Evolutionary conservation across 2,797 vertebrate species (phyloP).

Genomic region (Phaenicophaeus curvirostris): DNA sequence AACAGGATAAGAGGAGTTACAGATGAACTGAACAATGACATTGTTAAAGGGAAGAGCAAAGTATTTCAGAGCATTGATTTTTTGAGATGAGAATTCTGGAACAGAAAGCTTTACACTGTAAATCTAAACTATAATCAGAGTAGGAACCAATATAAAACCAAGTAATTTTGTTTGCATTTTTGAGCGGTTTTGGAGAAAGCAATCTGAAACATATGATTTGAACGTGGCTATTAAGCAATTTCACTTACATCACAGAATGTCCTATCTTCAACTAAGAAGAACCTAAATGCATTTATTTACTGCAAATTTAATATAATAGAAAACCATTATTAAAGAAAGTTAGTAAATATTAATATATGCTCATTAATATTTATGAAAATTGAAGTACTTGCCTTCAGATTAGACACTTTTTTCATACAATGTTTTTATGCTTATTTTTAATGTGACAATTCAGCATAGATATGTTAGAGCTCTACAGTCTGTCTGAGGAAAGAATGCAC

Average conservation of each 20-base stretch:
- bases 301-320: constrained; percentile 1
- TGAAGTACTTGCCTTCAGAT: background rate
- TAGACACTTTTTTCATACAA: background rate
- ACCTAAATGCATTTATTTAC: background rate
- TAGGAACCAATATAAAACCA: background rate
- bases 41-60: background rate
- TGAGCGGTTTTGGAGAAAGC: background rate
- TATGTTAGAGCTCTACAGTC: background rate
- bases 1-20: background rate
- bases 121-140: background rate
- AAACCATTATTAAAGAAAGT: background rate
- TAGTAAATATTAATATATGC: background rate
- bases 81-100: constrained; percentile 20
- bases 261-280: background rate
- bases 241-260: background rate
- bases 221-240: background rate
- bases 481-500: background rate
- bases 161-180: background rate
- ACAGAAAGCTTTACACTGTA: background rate
- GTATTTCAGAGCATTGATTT: constrained; percentile 16
- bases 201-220: background rate
- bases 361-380: background rate
- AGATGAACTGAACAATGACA: background rate
- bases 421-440: background rate
- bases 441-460: background rate